Base-by-base conservation (phyloP, 2,113 vertebrate species). In the Malaclemys terrapin region DNA sequence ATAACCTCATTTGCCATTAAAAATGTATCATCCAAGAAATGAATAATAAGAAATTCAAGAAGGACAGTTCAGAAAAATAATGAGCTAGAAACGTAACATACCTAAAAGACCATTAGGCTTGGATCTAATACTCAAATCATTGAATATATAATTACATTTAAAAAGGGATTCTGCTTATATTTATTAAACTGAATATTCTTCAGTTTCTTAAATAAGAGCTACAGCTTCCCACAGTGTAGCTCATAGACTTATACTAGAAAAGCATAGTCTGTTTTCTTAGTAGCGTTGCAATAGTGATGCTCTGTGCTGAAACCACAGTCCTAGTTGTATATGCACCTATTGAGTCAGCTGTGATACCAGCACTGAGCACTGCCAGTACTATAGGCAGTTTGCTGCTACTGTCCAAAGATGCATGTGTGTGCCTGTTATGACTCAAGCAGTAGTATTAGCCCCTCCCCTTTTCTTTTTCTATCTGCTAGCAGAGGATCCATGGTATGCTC, bases 281-380 rank as follows among this genome's bases (percentile, higher is more conserved):
- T 27, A 78, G 25, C 3, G 5, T 11, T 78, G 25, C 42, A 72
- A 5, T n/a, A 38, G 17, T 38, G 65, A 72, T 72, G n/a, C 17
- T 72, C n/a, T 72, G 65, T 22, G 65, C 65, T 69, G 65, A 69
- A 69, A n/a, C 35, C 8, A 8, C 24, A 76, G 12, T 25, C 38
- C 38, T 78, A 78, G 42, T 25, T 47, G 75, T 47, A 38, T 27
- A 25, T 12, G 24, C 24, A 78, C 24, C 42, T 13, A 54, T 78
- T 78, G 25, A 50, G n/a, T 49, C 76, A 56, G 16, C 79, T 62
- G 9, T 42, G 5, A 9, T 59, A 17, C 35, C 2, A 29, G 4
- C 54, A 22, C 10, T 35, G 9, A 65, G 19, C 5, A 1, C 57
- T 90, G 14, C 20, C 17, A 8, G 75, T 0, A 0, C 69, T 1